phyloP scores from a whole-genome alignment of 2,797 vertebrate species.

The Avahi laniger region DNA sequence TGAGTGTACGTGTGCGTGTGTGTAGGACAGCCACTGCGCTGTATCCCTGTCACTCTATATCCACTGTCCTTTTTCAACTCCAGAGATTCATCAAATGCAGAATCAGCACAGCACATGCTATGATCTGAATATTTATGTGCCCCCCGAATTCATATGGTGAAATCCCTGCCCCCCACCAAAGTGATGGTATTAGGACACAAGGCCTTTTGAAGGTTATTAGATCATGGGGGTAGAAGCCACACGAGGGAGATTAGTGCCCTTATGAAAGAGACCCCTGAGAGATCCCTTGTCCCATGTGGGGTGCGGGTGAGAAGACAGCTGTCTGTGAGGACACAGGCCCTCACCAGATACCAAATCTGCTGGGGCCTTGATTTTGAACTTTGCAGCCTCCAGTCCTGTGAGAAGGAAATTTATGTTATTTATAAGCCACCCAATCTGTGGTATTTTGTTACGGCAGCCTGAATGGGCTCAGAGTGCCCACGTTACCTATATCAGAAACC shows the following conservation, averaged over 20 bases:
- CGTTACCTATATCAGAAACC: not conserved
- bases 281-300: not conserved
- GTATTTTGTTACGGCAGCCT: not conserved
- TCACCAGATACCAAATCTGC: not conserved
- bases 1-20: no score
- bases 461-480: not conserved
- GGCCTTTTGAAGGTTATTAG: not conserved
- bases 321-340: not conserved
- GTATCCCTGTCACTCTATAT: not conserved
- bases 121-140: not conserved
- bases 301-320: not conserved
- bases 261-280: not conserved
- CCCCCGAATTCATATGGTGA: not conserved
- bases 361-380: not conserved
- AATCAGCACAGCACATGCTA: not conserved
- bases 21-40: accelerated
- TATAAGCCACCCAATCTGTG: not conserved
- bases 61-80: not conserved
- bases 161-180: not conserved
- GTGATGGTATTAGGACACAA: not conserved
- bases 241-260: no score
- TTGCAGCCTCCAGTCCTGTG: not conserved
- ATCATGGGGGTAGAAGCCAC: not conserved
- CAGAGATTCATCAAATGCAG: not conserved
- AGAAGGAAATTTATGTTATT: not conserved